Conservation (phyloP, 2,797 vertebrate genomes). For the Sphaeramia orbicularis region DNA sequence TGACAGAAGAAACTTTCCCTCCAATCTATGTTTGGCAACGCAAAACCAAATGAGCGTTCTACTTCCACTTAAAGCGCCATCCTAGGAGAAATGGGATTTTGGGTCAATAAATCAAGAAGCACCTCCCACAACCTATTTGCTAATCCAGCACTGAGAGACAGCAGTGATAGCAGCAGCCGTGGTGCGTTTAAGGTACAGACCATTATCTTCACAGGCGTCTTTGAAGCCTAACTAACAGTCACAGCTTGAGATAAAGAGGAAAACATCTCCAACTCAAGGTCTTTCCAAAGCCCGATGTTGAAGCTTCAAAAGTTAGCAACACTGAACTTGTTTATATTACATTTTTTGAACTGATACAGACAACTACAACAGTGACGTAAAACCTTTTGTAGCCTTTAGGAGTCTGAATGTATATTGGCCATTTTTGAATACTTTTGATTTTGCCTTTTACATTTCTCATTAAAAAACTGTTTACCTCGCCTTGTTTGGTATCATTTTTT, state of each 20-base stretch:
- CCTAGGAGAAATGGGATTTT: constrained; percentile 48
- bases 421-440: too few species aligned
- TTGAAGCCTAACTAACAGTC: constrained; percentile 55
- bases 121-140: constrained; percentile 34
- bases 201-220: constrained; percentile 57
- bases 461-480: too few species aligned
- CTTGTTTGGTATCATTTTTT: too few species aligned
- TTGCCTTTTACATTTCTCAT: too few species aligned
- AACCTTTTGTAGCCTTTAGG: too few species aligned
- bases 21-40: constrained; percentile 32
- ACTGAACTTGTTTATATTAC: constrained; percentile 42
- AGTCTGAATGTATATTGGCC: too few species aligned
- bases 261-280: constrained; percentile 62
- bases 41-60: constrained; percentile 41
- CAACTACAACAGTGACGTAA: constrained; percentile 15
- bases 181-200: constrained; percentile 42
- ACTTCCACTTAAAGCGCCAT: constrained; percentile 29
- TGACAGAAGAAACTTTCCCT: constrained; percentile 58
- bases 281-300: constrained; percentile 67
- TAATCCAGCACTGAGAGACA: constrained; percentile 40
- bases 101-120: constrained; percentile 43
- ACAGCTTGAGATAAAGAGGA: constrained; percentile 50
- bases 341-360: constrained; percentile 9
- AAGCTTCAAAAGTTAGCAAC: constrained; percentile 27
- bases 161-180: constrained; percentile 35